Percentiles rank a stretch among this genome's conserved stretches.
These are phyloP conservation scores for Natator depressus DNA, from an alignment of 2,113 vertebrate genomes.

Conservation along the genomic window DNA sequence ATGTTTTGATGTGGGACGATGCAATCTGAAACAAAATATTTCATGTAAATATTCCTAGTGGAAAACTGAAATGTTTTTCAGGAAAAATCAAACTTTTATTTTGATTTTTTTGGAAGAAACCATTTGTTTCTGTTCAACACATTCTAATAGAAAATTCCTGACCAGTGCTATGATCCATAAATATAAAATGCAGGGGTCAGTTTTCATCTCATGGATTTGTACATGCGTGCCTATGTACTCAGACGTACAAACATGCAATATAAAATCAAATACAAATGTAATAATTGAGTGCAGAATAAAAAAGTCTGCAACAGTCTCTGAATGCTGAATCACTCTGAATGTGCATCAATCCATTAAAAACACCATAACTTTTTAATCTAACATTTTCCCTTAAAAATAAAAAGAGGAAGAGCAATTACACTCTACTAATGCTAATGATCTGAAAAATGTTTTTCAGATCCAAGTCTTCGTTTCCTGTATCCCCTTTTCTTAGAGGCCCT, in stretches of 20 bases:
- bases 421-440: not conserved
- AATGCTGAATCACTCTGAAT: not conserved
- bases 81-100: not conserved
- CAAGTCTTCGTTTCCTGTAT: not conserved
- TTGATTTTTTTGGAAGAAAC: not conserved
- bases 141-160: not conserved
- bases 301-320: not conserved
- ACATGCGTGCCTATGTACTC: not conserved
- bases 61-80: not conserved
- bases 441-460: not conserved
- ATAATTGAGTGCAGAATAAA: not conserved
- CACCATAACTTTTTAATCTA: not conserved
- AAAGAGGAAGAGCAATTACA: not conserved
- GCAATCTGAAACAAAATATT: not conserved
- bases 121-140: not conserved
- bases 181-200: not conserved
- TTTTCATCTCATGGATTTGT: not conserved
- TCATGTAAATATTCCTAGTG: not conserved
- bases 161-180: not conserved
- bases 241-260: not conserved
- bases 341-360: not conserved
- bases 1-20: not conserved
- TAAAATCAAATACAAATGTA: not conserved
- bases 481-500: not conserved
- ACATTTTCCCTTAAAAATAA: not conserved